Percentiles rank a stretch among this genome's conserved stretches.
These are phyloP conservation scores for Probosciger aterrimus DNA, from an alignment of 2,113 vertebrate genomes.

Conservation along the genomic window DNA sequence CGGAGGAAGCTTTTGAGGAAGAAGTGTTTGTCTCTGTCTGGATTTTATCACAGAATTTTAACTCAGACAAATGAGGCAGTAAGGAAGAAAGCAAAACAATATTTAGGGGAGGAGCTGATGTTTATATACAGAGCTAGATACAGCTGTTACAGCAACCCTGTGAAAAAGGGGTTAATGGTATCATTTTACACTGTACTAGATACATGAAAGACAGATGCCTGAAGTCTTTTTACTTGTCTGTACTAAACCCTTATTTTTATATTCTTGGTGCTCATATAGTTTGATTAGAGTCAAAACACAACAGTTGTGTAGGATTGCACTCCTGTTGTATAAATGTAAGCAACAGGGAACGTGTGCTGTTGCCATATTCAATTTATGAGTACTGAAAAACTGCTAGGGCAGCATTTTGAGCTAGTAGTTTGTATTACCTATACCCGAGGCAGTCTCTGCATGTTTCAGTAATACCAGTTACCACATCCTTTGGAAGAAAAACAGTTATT, in stretches of 20 bases:
- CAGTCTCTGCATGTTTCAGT: not conserved
- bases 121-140: not conserved
- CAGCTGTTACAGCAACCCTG: rapidly evolving
- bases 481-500: not conserved
- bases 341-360: not conserved
- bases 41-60: not conserved
- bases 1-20: not conserved
- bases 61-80: not conserved
- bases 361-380: not conserved
- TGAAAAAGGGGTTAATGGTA: not conserved
- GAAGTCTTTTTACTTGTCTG: not conserved
- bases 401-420: not conserved
- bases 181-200: not conserved
- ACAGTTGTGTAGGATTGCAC: not conserved
- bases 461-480: not conserved
- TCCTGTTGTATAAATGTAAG: not conserved
- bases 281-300: not conserved
- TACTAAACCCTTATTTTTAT: not conserved
- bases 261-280: not conserved
- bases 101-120: not conserved
- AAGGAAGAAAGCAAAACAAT: not conserved
- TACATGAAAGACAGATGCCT: not conserved
- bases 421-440: not conserved
- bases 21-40: not conserved
- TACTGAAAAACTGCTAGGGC: not conserved